These are phyloP conservation scores for Willowsia nigromaculata DNA, from an alignment of 2,888 invertebrate species.

Conservation along the genomic window DNA sequence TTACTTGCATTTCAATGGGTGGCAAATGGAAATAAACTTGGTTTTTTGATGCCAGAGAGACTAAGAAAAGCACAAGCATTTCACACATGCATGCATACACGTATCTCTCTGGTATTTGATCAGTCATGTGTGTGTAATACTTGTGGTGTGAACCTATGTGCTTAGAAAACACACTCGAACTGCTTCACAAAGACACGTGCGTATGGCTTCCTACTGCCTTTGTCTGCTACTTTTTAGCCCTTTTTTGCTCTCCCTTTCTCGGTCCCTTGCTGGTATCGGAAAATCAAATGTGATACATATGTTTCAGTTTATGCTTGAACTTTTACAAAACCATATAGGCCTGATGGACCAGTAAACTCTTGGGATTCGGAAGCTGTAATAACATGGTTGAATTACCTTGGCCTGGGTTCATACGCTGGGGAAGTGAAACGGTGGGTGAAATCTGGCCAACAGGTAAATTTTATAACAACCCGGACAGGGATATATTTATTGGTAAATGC, in stretches of 20 bases:
- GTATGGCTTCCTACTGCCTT: neutral
- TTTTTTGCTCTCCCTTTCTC: neutral
- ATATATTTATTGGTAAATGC: too few species aligned
- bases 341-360: conserved; percentile 87
- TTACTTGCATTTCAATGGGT: conserved; percentile 29
- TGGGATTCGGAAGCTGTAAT: conserved; percentile 91
- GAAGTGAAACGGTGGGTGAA: conserved; percentile 92
- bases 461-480: too few species aligned
- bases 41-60: conserved; percentile 9
- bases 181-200: conserved; percentile 1
- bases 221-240: neutral
- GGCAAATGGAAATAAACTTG: conserved; percentile 22
- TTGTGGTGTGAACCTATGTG: conserved; percentile 30
- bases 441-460: conserved; percentile 83
- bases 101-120: conserved; percentile 46
- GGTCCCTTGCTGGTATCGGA: neutral
- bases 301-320: conserved; percentile 72
- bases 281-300: conserved; percentile 31
- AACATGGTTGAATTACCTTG: conserved; percentile 90
- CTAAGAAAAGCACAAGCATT: conserved; percentile 22
- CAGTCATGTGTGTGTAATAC: conserved; percentile 58
- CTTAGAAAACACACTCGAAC: neutral
- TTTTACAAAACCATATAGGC: conserved; percentile 81
- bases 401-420: conserved; percentile 88
- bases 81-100: conserved; percentile 37